Conservation (phyloP, 2,888 invertebrate genomes). For the Erebia ligea region DNA sequence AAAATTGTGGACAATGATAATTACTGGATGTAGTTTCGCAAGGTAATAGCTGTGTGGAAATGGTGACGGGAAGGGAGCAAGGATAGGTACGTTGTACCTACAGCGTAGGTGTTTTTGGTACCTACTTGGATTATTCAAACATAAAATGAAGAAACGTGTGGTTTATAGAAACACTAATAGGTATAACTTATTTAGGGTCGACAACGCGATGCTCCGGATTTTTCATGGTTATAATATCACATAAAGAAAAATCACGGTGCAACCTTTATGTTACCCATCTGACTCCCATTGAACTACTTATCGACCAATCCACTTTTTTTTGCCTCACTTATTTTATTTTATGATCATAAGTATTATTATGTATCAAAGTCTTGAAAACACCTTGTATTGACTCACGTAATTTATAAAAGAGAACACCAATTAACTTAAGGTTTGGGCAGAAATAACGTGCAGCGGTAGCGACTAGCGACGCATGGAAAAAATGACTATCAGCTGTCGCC, state of each 20-base stretch:
- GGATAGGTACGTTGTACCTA: background rate
- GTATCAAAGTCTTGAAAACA: background rate
- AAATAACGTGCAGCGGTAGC: background rate
- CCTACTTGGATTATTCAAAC: background rate
- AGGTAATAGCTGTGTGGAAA: conserved; percentile 28
- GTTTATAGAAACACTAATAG: background rate
- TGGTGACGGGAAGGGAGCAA: conserved; percentile 32
- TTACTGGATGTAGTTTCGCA: conserved; percentile 30
- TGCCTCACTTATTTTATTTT: too few species aligned
- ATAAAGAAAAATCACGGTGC: too few species aligned
- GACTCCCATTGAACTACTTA: too few species aligned
- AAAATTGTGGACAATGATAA: conserved; percentile 33
- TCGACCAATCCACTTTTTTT: too few species aligned
- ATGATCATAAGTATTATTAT: too few species aligned
- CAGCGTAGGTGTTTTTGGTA: background rate
- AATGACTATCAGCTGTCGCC: too few species aligned
- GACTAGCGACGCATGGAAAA: background rate
- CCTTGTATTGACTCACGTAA: background rate
- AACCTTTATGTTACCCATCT: too few species aligned
- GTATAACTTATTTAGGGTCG: background rate
- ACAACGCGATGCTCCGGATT: background rate
- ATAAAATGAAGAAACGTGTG: background rate
- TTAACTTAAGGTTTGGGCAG: background rate
- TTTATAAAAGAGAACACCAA: background rate
- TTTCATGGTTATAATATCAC: too few species aligned